These are phyloP conservation scores for Chlorospingus flavigularis DNA, from an alignment of 2,797 vertebrate species.

Conservation along the genomic window DNA sequence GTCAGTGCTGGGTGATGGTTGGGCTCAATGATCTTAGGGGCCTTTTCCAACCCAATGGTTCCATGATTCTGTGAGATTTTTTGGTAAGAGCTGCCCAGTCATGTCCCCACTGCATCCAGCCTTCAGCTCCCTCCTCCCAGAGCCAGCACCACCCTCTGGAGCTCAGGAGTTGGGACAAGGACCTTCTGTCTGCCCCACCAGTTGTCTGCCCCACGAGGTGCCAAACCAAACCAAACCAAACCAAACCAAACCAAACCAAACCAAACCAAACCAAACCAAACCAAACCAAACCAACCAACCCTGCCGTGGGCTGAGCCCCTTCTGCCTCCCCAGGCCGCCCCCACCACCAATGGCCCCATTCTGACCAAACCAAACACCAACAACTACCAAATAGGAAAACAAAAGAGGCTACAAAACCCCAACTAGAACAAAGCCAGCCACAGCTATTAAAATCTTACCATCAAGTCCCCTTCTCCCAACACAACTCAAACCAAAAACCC, in stretches of 20 bases:
- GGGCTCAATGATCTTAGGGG: neutral
- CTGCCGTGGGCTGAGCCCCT: too few species aligned
- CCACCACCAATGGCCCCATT: too few species aligned
- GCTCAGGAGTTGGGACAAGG: neutral
- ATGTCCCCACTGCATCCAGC: accelerated
- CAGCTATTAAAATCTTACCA: too few species aligned
- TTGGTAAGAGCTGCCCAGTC: neutral
- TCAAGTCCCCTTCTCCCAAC: too few species aligned
- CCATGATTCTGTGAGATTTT: neutral
- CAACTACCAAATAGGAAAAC: too few species aligned
- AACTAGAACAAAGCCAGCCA: too few species aligned
- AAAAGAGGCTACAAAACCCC: too few species aligned
- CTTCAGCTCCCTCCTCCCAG: neutral
- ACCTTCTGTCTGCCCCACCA: neutral
- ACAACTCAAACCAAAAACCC: too few species aligned
- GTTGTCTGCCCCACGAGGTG: neutral
- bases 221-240: neutral
- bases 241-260: neutral
- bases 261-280: neutral
- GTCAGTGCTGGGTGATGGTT: neutral
- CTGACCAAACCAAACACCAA: too few species aligned
- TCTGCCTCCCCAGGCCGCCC: too few species aligned
- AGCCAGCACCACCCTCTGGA: neutral
- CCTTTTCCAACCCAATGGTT: neutral
- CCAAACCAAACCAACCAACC: too few species aligned